These are phyloP conservation scores for Harlomillsia oculata DNA, from an alignment of 1,140 invertebrate genomes.

Conservation along the genomic window DNA sequence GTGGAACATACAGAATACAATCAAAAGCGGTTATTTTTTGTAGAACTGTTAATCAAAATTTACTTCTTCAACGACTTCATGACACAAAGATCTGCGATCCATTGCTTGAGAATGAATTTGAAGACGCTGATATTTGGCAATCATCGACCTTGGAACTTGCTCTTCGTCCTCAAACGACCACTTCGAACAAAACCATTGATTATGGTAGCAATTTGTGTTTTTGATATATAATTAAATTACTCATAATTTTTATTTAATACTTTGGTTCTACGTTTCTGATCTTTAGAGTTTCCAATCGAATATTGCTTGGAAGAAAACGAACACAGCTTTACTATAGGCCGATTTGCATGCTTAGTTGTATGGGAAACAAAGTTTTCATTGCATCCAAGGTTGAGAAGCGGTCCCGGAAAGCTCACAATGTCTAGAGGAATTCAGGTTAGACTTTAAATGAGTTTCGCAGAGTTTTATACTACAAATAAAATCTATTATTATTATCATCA, in stretches of 20 bases:
- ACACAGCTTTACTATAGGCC: constrained; percentile 46
- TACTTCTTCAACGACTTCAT: constrained; percentile 59
- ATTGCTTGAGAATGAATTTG: constrained; percentile 58
- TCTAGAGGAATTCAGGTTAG: constrained; percentile 51
- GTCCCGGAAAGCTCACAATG: constrained; percentile 49
- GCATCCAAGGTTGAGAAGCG: constrained; percentile 61
- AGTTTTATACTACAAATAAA: constrained; percentile 2
- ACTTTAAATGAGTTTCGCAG: constrained; percentile 4
- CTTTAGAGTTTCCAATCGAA: too few species aligned
- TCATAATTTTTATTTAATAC: too few species aligned
- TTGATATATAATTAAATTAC: too few species aligned
- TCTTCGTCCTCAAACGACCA: background rate
- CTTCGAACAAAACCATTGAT: background rate
- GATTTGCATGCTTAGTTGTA: constrained; percentile 62
- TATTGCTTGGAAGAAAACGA: too few species aligned
- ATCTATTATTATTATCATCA: background rate
- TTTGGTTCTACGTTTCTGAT: too few species aligned
- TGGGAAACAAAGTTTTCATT: constrained; percentile 61
- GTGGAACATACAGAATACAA: background rate
- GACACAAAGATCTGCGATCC: constrained; percentile 59
- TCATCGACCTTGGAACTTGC: background rate
- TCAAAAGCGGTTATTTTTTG: constrained; percentile 38
- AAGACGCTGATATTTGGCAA: constrained; percentile 45
- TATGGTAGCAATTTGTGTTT: too few species aligned
- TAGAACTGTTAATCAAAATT: constrained; percentile 60